These are phyloP conservation scores for Drosophila simulans DNA, from an alignment of 1,140 invertebrate species.

Conservation along the genomic window DNA sequence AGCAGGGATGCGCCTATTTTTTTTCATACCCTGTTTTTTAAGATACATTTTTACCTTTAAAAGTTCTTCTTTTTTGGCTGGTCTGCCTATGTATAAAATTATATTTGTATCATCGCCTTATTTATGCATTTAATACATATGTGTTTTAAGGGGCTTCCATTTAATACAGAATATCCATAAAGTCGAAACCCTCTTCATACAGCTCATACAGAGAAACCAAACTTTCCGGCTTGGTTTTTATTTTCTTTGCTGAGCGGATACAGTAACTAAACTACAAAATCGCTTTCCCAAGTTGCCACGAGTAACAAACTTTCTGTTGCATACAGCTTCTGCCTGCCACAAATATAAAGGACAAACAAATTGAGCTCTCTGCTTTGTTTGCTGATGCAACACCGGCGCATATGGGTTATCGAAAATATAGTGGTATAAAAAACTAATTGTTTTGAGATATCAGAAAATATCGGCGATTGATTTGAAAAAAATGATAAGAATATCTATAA, in stretches of 20 bases:
- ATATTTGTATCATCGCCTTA: too few species aligned
- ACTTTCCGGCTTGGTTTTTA: conserved; percentile 18
- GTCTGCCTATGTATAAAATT: too few species aligned
- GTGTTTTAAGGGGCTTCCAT: too few species aligned
- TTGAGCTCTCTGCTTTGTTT: conserved; percentile 42
- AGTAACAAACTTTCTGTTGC: conserved; percentile 31
- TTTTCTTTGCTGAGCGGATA: conserved; percentile 25
- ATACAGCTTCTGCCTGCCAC: conserved; percentile 40
- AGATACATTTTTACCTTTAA: background rate
- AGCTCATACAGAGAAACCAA: conserved; percentile 18
- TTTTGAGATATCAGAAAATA: conserved; percentile 4
- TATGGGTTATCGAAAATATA: conserved; percentile 57
- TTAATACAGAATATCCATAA: too few species aligned
- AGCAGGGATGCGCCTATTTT: conserved; percentile 35
- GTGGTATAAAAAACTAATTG: conserved; percentile 37
- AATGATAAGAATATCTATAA: background rate
- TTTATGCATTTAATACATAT: too few species aligned
- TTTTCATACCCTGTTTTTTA: conserved; percentile 2
- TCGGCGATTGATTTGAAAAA: too few species aligned
- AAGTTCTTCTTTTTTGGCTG: too few species aligned
- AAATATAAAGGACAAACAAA: conserved; percentile 65
- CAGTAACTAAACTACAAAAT: conserved; percentile 71
- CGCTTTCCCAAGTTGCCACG: conserved; percentile 56
- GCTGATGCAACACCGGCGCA: conserved; percentile 4
- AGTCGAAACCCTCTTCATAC: background rate